Evolutionary conservation across 2,888 invertebrate genomes (phyloP), one percentile per base, ranked within the genome.

Genomic region (Erannis defoliaria): DNA sequence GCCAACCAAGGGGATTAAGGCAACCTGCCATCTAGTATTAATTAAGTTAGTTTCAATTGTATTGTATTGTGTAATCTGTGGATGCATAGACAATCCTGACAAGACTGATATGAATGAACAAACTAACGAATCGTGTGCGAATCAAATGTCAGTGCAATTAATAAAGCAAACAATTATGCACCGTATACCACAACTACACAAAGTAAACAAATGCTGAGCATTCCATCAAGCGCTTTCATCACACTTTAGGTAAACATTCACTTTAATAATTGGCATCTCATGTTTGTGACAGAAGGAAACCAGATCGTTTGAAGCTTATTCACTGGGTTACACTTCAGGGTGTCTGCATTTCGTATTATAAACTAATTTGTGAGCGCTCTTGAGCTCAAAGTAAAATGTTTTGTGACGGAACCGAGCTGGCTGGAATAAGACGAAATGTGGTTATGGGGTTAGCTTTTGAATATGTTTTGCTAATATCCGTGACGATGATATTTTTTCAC

Each of bases 281-380:
- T 45, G 43, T 45, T 45, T 26, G 23, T 42, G 23, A n/a, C 26
- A 31, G 21, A 1, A n/a, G n/a, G 31, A 43, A 57, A 50, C 9
- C 16, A 42, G 43, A 35, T 29, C 14, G 8, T 12, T 16, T 12
- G 16, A 29, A 55, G 33, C 38, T 55, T 38, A 61, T 55, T 51
- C 50, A 33, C 61, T 55, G 61, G 12, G 14, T 50, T 29, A 19
- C 35, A 49, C 10, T 37, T 9, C 19, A 9, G 64, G 70, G 73
- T 71, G 79, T 78, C 71, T 69, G 78, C 78, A 85, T 82, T 85
- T 82, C 80, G 77, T 74, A 80, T 84, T 84, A 82, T 80, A 85
- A 83, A 83, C 81, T 83, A 81, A 82, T 86, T 85, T 84, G 67
- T 72, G 71, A 69, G 66, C 66, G 64, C 67, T 62, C 55, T 65